phyloP scores from a whole-genome alignment of 2,797 vertebrate genomes.

The Hephaestus fuliginosus region DNA sequence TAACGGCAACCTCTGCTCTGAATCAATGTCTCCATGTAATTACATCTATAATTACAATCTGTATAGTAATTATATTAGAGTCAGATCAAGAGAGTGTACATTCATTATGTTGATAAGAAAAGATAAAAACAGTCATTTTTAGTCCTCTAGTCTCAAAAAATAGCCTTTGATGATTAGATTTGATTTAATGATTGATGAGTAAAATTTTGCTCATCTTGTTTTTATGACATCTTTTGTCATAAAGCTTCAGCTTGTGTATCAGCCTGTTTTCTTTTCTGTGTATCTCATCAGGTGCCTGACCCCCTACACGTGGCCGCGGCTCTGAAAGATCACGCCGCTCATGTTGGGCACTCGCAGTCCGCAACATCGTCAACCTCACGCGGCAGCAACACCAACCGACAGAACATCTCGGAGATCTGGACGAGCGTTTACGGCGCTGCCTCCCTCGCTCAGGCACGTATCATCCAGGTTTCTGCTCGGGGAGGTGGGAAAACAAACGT shows the following conservation, averaged over 20 bases:
- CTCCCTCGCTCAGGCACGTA: conserved; percentile 76
- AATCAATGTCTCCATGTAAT: not conserved
- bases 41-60: not conserved
- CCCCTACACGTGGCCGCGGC: conserved; percentile 70
- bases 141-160: not conserved
- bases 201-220: not conserved
- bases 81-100: not conserved
- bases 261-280: not conserved
- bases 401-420: conserved; percentile 72
- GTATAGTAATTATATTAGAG: too few relatives aligned
- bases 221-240: conserved; percentile 1
- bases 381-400: not conserved
- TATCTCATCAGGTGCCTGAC: conserved; percentile 74
- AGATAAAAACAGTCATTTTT: not conserved
- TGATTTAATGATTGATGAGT: too few relatives aligned
- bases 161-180: too few relatives aligned
- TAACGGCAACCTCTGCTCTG: conserved; percentile 47
- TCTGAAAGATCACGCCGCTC: conserved; percentile 73
- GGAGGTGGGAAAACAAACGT: not conserved
- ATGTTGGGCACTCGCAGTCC: conserved; percentile 23
- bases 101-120: not conserved
- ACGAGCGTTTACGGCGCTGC: conserved; percentile 73
- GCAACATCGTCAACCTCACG: conserved; percentile 33
- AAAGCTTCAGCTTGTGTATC: not conserved
- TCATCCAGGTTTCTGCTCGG: not conserved